Evolutionary conservation across 1,140 invertebrate species (phyloP).

Genomic region (Rhopalosiphum padi): DNA sequence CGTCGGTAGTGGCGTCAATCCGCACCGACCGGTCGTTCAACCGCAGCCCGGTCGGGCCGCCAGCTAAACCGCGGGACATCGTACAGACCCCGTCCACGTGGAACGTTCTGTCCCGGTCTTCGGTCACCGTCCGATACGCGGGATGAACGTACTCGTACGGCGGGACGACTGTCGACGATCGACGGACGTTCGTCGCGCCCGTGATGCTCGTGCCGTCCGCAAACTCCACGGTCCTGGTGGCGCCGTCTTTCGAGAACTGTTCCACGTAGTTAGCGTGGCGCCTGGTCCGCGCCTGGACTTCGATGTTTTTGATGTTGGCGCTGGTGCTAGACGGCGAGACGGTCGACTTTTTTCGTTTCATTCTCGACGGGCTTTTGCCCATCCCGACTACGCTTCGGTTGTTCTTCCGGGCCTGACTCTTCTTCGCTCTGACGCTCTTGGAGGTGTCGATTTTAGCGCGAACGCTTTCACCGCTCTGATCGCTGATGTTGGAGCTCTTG

Average conservation of each 20-base stretch:
- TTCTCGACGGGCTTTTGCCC: neutral
- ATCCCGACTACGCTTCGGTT: neutral
- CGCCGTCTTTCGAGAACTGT: constrained; percentile 44
- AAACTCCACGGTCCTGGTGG: constrained; percentile 21
- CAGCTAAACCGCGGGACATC: constrained; percentile 34
- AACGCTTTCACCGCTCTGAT: too few relatives aligned
- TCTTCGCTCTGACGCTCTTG: neutral
- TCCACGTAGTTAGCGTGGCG: neutral
- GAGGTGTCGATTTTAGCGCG: neutral
- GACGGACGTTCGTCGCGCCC: neutral
- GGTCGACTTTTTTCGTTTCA: neutral
- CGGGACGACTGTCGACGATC: neutral
- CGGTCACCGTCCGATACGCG: neutral
- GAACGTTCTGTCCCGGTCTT: constrained; percentile 57
- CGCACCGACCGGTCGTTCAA: neutral
- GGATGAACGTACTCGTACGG: neutral
- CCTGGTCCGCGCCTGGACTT: too few relatives aligned
- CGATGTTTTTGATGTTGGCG: neutral
- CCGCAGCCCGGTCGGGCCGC: constrained; percentile 60
- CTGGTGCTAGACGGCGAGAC: neutral
- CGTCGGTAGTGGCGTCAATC: neutral
- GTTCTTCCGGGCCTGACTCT: too few relatives aligned
- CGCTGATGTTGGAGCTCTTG: too few relatives aligned
- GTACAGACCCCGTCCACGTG: constrained; percentile 59
- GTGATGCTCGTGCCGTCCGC: constrained; percentile 58